A percentile compares a stretch with the other conserved stretches of the same genome.
Evolutionary conservation across 1,140 invertebrate species (phyloP).

Genomic region (Drosophila orosa): DNA sequence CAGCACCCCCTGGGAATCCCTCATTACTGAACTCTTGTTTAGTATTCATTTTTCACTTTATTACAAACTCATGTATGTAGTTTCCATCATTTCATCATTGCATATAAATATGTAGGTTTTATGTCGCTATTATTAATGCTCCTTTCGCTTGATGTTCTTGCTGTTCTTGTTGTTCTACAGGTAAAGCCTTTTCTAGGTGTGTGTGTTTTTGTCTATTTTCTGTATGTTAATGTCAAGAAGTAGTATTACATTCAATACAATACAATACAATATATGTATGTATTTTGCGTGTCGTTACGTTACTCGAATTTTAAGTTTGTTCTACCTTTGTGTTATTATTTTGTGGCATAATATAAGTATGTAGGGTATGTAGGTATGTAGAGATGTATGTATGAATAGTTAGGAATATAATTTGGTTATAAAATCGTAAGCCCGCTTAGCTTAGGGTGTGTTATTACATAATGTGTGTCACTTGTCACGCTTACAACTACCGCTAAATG

Average conservation of each 20-base stretch:
- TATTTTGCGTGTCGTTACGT: constrained; percentile 13
- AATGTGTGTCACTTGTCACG: constrained; percentile 46
- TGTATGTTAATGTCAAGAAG: constrained; percentile 33
- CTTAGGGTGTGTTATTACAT: constrained; percentile 50
- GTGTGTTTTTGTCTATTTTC: constrained; percentile 18
- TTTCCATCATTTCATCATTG: constrained; percentile 64
- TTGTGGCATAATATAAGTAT: constrained; percentile 40
- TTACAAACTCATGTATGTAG: constrained; percentile 62
- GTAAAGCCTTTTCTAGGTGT: constrained; percentile 49
- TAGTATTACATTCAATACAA: constrained; percentile 28
- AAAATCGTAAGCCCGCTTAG: constrained; percentile 80
- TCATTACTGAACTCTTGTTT: constrained; percentile 18
- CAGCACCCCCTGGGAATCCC: background rate
- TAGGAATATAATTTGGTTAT: constrained; percentile 72
- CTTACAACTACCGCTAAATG: constrained; percentile 35
- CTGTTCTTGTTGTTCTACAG: constrained; percentile 41
- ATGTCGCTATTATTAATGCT: constrained; percentile 26
- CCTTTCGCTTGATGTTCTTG: constrained; percentile 8
- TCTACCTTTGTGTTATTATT: constrained; percentile 30
- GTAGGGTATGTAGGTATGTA: constrained; percentile 35
- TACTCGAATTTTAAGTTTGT: constrained; percentile 4
- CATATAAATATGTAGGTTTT: constrained; percentile 56
- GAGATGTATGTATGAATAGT: constrained; percentile 49
- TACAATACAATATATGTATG: constrained; percentile 16
- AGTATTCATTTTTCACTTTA: constrained; percentile 70